Evolutionary conservation across 2,797 vertebrate genomes (phyloP), one percentile per base, ranked within the genome.

Genomic region (Myioborus melanocephalus): DNA sequence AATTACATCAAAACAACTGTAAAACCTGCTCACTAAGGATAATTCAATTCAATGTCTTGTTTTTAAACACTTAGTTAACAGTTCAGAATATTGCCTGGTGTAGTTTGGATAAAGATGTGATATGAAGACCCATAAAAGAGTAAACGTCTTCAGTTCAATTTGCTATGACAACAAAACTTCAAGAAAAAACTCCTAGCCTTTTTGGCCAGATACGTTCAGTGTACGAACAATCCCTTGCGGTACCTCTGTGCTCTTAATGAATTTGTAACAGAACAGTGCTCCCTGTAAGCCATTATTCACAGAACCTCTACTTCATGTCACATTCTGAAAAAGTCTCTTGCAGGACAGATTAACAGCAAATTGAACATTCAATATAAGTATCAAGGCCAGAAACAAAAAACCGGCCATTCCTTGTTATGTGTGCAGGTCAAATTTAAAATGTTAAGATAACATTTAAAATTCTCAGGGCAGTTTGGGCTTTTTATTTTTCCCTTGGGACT

Each of bases 1-100:
- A 98, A 98, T 97, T 97, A 97, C 97, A 96, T 97, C 84, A 96
- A 98, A 98, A 98, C 89, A 97, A 98, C 94, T 97, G 97, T 96
- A 97, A 98, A 98, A 98, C 95, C 83, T 96, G 93, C 92, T 97
- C 77, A 95, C 64, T 94, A 95, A 98, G 95, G 93, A 96, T 95
- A 97, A 97, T 21, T 97, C 85, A 95, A 94, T 90, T 96, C 32
- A 85, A 83, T 90, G 96, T 96, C 90, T 93, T 83, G 87, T 95
- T 96, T 97, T 97, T 96, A 97, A 97, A 96, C 63, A 75, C 71
- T 95, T 95, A 92, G 83, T 91, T 96, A 97, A 96, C 97, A 97
- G 97, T 97, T 97, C 94, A 95, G 96, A 97, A 97, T 98, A 98
- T 97, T 98, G 97, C 97, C 98, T 97, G 94, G 96, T 97, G 93